These are phyloP conservation scores for Aporophyla lueneburgensis DNA, from an alignment of 2,888 invertebrate species.

Conservation along the genomic window DNA sequence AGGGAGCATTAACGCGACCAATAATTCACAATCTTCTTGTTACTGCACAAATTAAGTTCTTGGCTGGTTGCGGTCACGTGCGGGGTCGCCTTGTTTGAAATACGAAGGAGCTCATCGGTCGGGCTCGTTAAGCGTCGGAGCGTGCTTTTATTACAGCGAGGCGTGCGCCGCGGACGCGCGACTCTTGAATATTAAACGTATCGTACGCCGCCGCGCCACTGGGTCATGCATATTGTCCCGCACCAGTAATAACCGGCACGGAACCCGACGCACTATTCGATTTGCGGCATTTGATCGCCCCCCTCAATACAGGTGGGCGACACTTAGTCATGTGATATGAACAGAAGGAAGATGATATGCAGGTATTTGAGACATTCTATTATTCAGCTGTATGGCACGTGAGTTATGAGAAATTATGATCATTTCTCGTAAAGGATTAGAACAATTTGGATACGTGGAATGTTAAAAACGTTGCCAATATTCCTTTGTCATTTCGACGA, in stretches of 20 bases:
- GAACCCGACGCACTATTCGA: constrained; percentile 77
- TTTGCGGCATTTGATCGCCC: constrained; percentile 63
- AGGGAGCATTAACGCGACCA: constrained; percentile 73
- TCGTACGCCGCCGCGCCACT: constrained; percentile 82
- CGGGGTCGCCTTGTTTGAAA: constrained; percentile 87
- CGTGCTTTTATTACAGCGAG: constrained; percentile 89
- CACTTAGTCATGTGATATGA: constrained; percentile 28
- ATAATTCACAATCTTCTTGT: constrained; percentile 86
- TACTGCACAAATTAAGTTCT: constrained; percentile 83
- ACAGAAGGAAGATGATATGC: constrained; percentile 10
- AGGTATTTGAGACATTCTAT: constrained; percentile 21
- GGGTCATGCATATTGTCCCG: constrained; percentile 87
- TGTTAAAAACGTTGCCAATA: background rate
- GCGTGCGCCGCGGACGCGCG: constrained; percentile 86
- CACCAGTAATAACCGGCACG: constrained; percentile 77
- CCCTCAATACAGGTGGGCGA: constrained; percentile 42
- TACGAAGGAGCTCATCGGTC: constrained; percentile 89
- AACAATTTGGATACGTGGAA: background rate
- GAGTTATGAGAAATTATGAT: background rate
- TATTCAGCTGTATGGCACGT: constrained; percentile 3
- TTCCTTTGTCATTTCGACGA: background rate
- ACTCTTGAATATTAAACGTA: constrained; percentile 87
- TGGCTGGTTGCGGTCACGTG: constrained; percentile 87
- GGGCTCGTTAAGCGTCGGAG: constrained; percentile 89
- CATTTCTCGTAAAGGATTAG: background rate